Base-by-base conservation (phyloP, 53 echinoderm and acorn worm genomes). In the Actinopyga echinites region DNA sequence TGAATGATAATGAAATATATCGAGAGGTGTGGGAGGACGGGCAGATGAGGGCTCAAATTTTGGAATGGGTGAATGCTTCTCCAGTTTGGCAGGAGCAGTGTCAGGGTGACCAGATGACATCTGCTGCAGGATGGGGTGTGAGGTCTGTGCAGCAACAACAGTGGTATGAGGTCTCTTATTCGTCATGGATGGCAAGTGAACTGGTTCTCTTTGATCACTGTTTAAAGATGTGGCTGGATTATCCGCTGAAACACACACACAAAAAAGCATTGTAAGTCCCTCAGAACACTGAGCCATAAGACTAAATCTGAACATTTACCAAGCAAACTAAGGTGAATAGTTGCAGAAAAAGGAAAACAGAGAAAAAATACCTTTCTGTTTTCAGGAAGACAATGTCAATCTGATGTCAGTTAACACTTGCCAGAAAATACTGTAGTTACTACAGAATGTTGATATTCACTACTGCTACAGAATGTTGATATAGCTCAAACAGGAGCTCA, bases 1-100 rank as follows among this genome's bases (percentile, higher is more conserved):
- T 44, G 96, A 96, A 74, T 96, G 96, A 67, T 96, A 96, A 73
- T 96, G 93, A 79, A 96, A 96, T 74, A 96, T 93, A 74, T 96
- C 96, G 12, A 92, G 81, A 20, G 96, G 96, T 43, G 96, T 88
- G 2, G 93, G 92, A 42, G 93, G 79, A 43, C 90, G 86, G 29
- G 93, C 93, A 59, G 93, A 88, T 8, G 93, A 38, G 2, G 96
- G 96, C 30, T 91, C 83, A 59, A 88, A 96, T 61, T 56, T 91
- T 69, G 89, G 82, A 11, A 96, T 89, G 2, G 93, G 93, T 37
- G 84, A 68, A 7, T 90, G 93, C 65, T 55, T 86, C 60, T 63
- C 80, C 75, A 58, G 61, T 37, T 63, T 55, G 34, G 53, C 80
- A 12, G 95, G 93, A 65, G 95, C 93, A 24, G 95, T 95, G 1